Conservation (phyloP, 2,113 vertebrate species). For the Collichthys lucidus region DNA sequence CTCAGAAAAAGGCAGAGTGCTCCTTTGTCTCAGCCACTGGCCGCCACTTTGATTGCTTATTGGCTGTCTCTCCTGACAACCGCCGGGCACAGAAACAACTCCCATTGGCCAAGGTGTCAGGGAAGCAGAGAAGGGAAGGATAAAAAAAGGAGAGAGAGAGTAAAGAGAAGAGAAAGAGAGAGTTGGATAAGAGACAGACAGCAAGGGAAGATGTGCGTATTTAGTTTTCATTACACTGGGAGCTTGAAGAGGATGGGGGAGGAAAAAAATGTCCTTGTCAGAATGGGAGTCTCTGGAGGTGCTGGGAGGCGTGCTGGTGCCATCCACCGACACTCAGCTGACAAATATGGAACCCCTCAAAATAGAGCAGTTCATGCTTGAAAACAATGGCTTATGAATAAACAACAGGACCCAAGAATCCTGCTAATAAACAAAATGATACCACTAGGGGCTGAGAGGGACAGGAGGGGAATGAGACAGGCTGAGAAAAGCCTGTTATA, state of each 20-base stretch:
- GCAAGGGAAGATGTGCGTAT: slow-evolving; percentile 88
- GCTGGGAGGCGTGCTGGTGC: slow-evolving; percentile 88
- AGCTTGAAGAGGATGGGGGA: slow-evolving; percentile 88
- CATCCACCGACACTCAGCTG: slow-evolving; percentile 92
- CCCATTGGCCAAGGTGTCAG: slow-evolving; percentile 92
- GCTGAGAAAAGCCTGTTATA: slow-evolving; percentile 33
- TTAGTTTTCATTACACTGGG: slow-evolving; percentile 95
- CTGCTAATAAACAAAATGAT: slow-evolving; percentile 79
- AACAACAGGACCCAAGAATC: slow-evolving; percentile 71
- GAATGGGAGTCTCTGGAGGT: slow-evolving; percentile 90
- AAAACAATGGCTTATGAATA: slow-evolving; percentile 85
- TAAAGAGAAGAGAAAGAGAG: slow-evolving; percentile 53
- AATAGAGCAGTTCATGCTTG: slow-evolving; percentile 76
- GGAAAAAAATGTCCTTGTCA: slow-evolving; percentile 95
- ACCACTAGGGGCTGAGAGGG: slow-evolving; percentile 61
- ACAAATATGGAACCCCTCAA: slow-evolving; percentile 88
- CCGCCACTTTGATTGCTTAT: slow-evolving; percentile 92
- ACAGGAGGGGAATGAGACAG: slow-evolving; percentile 20
- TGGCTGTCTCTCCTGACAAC: slow-evolving; percentile 97
- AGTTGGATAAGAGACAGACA: slow-evolving; percentile 76
- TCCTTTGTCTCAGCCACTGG: slow-evolving; percentile 89
- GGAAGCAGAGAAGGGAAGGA: slow-evolving; percentile 63
- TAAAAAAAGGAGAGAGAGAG: slow-evolving; percentile 62
- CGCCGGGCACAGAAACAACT: slow-evolving; percentile 91
- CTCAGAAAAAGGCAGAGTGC: slow-evolving; percentile 81